Percentiles rank a stretch among this genome's conserved stretches.
phyloP scores from a whole-genome alignment of 2,113 vertebrate genomes.

The Pristiophorus japonicus region DNA sequence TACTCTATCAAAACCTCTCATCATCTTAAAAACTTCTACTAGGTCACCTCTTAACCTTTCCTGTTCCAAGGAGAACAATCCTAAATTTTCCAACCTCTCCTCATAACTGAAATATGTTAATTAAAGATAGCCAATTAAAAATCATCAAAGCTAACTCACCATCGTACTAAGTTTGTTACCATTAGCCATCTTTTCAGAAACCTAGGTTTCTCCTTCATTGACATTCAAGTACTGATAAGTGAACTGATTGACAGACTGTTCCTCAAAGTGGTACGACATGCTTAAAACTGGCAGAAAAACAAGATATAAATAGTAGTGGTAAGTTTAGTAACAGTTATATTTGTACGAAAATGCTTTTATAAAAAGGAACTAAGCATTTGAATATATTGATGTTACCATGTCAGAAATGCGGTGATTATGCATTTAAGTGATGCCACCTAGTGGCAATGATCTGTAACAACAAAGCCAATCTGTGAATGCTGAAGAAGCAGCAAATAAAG shows the following conservation, averaged over 20 bases:
- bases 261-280: background rate
- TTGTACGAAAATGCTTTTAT: background rate
- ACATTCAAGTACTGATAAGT: background rate
- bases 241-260: background rate
- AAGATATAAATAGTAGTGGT: background rate
- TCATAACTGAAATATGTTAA: too few species aligned
- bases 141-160: background rate
- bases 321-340: background rate
- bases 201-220: background rate
- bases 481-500: background rate
- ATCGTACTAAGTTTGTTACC: background rate
- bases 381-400: background rate
- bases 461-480: background rate
- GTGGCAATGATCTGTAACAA: background rate
- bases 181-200: background rate
- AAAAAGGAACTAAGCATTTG: background rate
- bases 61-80: too few species aligned
- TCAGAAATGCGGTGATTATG: background rate
- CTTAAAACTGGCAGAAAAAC: background rate
- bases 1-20: too few species aligned
- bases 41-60: too few species aligned
- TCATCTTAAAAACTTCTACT: too few species aligned
- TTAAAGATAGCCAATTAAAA: background rate
- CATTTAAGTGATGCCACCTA: slow-evolving; percentile 24
- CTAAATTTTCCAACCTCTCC: too few species aligned